Conservation (phyloP, 2,113 vertebrate species). For the Alligator mississippiensis region DNA sequence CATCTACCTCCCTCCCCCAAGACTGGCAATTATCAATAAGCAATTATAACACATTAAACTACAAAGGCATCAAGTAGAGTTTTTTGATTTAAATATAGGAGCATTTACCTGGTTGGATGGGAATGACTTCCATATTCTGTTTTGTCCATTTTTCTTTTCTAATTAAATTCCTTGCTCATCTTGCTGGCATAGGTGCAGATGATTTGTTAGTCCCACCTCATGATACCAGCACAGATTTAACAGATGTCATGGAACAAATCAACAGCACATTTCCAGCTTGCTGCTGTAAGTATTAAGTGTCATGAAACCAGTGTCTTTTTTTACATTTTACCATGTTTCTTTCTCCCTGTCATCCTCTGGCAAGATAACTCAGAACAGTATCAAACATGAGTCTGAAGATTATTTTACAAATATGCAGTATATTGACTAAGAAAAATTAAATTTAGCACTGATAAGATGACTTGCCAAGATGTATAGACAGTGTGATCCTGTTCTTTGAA, state of each 20-base stretch:
- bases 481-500: background rate
- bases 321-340: background rate
- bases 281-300: constrained; percentile 85
- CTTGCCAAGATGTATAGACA: background rate
- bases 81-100: background rate
- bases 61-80: background rate
- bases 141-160: background rate
- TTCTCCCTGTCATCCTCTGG: background rate
- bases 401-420: background rate
- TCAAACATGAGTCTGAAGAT: background rate
- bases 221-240: constrained; percentile 90
- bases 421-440: constrained; percentile 9
- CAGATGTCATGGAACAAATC: constrained; percentile 97
- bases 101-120: background rate
- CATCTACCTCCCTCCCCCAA: background rate
- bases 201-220: constrained; percentile 87
- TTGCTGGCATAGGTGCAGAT: constrained; percentile 74
- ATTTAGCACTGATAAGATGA: background rate
- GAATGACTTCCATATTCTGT: background rate
- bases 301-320: accelerated
- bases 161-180: background rate
- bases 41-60: background rate
- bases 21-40: constrained; percentile 7
- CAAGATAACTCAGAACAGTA: background rate
- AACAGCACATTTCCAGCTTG: constrained; percentile 94